A percentile compares a stretch with the other conserved stretches of the same genome.
Conservation (phyloP, 2,888 invertebrate species). For the Polymixis lichenea region DNA sequence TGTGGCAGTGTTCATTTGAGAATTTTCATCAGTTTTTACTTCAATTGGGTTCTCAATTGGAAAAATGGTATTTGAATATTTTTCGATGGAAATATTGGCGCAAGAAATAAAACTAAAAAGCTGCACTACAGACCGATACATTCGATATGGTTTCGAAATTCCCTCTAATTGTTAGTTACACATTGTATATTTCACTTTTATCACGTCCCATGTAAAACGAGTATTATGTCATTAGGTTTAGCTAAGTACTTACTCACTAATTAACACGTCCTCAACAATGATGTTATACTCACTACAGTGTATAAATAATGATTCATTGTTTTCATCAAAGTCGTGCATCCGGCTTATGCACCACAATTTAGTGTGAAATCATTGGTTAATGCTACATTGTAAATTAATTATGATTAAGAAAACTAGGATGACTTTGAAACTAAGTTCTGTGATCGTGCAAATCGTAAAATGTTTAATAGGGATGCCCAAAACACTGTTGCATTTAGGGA, state of each 20-base stretch:
- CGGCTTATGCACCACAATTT: conserved; percentile 18
- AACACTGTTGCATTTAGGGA: neutral
- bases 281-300: conserved; percentile 31
- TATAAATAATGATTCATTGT: conserved; percentile 51
- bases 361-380: conserved; percentile 26
- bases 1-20: conserved; percentile 1
- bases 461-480: neutral
- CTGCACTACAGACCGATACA: neutral
- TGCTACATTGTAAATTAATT: neutral
- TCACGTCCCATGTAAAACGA: conserved; percentile 14
- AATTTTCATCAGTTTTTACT: conserved; percentile 5
- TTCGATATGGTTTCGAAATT: neutral
- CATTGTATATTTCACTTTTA: neutral
- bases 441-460: conserved; percentile 6
- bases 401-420: conserved; percentile 4
- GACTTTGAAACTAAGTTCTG: conserved; percentile 10
- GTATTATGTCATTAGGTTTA: conserved; percentile 36
- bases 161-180: neutral
- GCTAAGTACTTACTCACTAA: conserved; percentile 34
- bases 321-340: conserved; percentile 35
- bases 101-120: neutral
- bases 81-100: neutral
- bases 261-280: conserved; percentile 43
- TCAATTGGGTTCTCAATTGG: neutral
- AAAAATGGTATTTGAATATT: neutral